phyloP scores from a whole-genome alignment of 2,113 vertebrate genomes.

The Sula dactylatra region DNA sequence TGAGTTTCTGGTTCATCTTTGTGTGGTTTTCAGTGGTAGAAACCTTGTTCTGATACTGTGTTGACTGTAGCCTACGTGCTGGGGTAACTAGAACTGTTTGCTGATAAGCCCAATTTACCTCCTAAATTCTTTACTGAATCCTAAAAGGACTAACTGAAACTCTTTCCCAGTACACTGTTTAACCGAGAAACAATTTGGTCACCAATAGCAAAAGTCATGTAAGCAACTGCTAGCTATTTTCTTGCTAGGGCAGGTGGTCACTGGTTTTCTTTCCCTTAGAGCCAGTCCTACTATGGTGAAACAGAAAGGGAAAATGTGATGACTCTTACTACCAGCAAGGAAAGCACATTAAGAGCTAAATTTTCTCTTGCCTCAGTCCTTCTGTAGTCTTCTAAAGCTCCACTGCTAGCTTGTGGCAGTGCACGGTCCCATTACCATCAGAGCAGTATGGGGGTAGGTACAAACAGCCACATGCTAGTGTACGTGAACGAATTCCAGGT shows the following conservation, averaged over 20 bases:
- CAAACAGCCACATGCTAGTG: not conserved
- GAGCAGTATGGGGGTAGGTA: accelerated
- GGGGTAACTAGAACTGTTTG: not conserved
- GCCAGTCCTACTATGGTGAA: not conserved
- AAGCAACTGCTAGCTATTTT: not conserved
- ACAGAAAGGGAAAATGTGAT: not conserved
- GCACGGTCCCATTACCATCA: accelerated
- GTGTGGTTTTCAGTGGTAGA: not conserved
- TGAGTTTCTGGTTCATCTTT: not conserved
- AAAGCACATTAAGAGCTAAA: not conserved
- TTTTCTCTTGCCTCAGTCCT: not conserved
- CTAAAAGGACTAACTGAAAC: not conserved
- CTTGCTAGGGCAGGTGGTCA: not conserved
- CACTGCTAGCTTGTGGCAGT: too few relatives aligned
- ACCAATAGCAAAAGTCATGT: not conserved
- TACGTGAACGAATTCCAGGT: not conserved
- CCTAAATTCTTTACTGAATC: not conserved
- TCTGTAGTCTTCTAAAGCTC: not conserved
- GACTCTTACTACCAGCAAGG: not conserved
- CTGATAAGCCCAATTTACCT: not conserved
- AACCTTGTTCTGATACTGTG: not conserved
- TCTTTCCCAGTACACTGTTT: not conserved
- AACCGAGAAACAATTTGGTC: not conserved
- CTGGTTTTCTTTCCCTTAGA: not conserved
- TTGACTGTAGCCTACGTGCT: not conserved